phyloP scores from a whole-genome alignment of 2,113 vertebrate species.

The Bubo scandiacus region DNA sequence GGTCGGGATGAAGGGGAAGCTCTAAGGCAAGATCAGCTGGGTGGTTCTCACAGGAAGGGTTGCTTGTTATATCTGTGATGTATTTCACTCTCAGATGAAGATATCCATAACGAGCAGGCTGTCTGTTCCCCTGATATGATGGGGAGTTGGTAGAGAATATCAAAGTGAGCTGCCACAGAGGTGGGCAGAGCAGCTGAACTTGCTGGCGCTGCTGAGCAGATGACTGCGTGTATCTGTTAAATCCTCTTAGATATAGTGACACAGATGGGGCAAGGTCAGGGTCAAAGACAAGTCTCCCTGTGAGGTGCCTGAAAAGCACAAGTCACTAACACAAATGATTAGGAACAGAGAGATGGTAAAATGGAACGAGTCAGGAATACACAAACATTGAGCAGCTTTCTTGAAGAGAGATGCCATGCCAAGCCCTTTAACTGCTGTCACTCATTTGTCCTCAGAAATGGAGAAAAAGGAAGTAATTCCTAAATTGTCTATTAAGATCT shows the following conservation, averaged over 20 bases:
- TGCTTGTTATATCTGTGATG: neutral
- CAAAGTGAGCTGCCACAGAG: neutral
- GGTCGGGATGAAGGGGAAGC: neutral
- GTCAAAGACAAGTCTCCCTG: neutral
- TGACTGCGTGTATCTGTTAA: neutral
- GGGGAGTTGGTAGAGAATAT: neutral
- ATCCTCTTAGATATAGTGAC: neutral
- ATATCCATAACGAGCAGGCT: neutral
- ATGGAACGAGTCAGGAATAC: neutral
- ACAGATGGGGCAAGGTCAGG: fast-evolving
- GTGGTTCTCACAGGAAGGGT: neutral
- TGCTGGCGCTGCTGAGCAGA: neutral
- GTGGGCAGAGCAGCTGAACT: neutral
- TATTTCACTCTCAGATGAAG: neutral
- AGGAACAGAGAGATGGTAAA: neutral
- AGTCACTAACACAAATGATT: neutral
- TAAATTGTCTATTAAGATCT: neutral
- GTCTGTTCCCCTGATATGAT: neutral
- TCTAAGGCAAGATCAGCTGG: neutral
- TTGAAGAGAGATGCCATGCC: neutral
- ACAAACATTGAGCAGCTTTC: neutral
- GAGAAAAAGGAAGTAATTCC: neutral
- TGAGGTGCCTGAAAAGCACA: neutral
- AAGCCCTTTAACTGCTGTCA: neutral
- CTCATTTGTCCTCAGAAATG: neutral